Percentiles rank a stretch among this genome's conserved stretches.
These are phyloP conservation scores for Drosophila parvula DNA, from an alignment of 1,140 invertebrate species.

Conservation along the genomic window DNA sequence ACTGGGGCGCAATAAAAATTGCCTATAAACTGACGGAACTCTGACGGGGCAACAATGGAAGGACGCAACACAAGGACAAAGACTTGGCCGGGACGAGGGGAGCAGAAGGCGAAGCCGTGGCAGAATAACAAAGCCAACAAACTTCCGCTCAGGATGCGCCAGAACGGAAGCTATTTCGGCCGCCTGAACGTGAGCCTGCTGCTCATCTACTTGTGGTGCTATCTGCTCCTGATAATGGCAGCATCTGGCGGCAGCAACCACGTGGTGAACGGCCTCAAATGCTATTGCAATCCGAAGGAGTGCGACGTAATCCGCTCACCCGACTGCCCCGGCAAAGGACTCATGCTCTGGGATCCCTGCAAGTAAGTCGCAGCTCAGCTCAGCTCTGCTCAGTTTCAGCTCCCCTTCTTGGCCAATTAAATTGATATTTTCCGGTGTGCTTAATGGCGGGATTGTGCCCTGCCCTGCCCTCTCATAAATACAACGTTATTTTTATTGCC, in stretches of 20 bases:
- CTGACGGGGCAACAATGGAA: not conserved
- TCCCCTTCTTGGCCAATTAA: conserved; percentile 14
- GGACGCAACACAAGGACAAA: conserved; percentile 50
- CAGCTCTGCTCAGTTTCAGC: not conserved
- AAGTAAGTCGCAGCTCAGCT: conserved; percentile 82
- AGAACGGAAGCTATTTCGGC: conserved; percentile 80
- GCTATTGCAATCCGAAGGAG: conserved; percentile 85
- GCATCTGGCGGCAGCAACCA: conserved; percentile 77
- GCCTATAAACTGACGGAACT: conserved; percentile 77
- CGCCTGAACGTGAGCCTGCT: conserved; percentile 78
- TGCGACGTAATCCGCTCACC: conserved; percentile 85
- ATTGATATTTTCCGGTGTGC: conserved; percentile 24
- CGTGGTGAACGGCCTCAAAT: conserved; percentile 83
- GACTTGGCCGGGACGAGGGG: not conserved
- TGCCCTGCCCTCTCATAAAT: conserved; percentile 5
- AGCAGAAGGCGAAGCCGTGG: conserved; percentile 19
- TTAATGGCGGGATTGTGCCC: not conserved
- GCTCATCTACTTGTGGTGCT: conserved; percentile 82
- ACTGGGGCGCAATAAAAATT: conserved; percentile 73
- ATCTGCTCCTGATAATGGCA: conserved; percentile 81
- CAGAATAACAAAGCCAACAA: conserved; percentile 63
- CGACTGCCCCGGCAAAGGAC: conserved; percentile 85
- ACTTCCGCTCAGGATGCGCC: conserved; percentile 76
- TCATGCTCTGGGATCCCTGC: conserved; percentile 86
- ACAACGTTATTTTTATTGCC: conserved; percentile 37